Base-by-base conservation (phyloP, 2,113 vertebrate species). In the Cynocephalus volans region DNA sequence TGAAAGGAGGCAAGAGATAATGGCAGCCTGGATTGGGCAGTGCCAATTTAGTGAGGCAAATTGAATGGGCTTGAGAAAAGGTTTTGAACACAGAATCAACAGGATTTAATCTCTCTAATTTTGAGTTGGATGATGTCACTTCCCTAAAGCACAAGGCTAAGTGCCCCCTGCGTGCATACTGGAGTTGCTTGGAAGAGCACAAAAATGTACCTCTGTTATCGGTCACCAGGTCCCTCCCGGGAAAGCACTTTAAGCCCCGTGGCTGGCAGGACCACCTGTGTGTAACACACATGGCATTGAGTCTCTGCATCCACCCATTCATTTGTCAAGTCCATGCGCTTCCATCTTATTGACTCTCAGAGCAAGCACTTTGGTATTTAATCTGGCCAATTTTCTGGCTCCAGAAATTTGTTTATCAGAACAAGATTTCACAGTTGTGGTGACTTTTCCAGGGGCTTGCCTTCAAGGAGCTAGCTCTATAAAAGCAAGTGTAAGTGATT, bases 401-500 rank as follows among this genome's bases (percentile, higher is more conserved):
- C 94, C 1, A 2, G 93, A 96, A 97, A 92, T 93, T 76, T 96
- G 69, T 95, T 96, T 73, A 90, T 96, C 94, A 76, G 82, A 97
- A 92, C 60, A 96, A 41, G 89, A 72, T 69, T 84, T 93, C 69
- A 65, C 82, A 52, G 60, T 50, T 41, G 41, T 36, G 4, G 67
- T 36, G 88, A 88, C 72, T 93, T 81, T 90, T 95, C 92, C 58
- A 36, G 67, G 36, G 62, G 15, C 45, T 70, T 70, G 89, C 69
- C 87, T 97, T 87, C 0, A 0, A 76, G 76, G 77, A 86, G 62
- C 45, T 26, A 28, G 65, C 12, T 36, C 70, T 33, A 19, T 83
- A 45, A n/a, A 80, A 72, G 84, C 64, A 36, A 65, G 54, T 13
- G 15, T 4, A 76, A 72, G 60, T 36, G 60, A 86, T 94, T 90